Conservation (phyloP, 2,113 vertebrate species). For the Boulengeromyrus knoepffleri region DNA sequence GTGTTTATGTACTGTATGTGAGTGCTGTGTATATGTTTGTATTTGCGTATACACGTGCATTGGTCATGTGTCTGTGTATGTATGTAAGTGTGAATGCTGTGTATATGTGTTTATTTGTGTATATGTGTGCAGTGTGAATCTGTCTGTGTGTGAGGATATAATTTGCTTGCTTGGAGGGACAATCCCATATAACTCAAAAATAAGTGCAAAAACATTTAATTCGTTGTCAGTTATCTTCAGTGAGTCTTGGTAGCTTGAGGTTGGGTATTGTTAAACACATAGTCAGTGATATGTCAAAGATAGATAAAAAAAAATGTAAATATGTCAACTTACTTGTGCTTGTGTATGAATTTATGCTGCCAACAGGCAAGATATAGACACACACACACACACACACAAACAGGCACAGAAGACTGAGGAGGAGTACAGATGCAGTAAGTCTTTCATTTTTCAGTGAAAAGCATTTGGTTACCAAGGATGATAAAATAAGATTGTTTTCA, state of each 20-base stretch:
- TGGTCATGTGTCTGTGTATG: no score
- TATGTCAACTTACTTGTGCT: not conserved
- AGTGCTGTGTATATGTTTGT: not conserved
- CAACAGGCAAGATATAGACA: not conserved
- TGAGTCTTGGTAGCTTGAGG: not conserved
- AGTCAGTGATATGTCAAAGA: not conserved
- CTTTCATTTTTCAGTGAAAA: not conserved
- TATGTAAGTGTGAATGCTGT: not conserved
- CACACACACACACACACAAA: not conserved
- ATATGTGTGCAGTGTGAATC: not conserved
- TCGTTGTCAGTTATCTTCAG: not conserved
- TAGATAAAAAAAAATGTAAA: not conserved
- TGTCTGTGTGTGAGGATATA: not conserved
- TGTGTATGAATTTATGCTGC: not conserved
- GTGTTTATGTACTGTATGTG: conserved; percentile 20
- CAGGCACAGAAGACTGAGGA: not conserved
- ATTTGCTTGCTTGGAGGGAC: not conserved
- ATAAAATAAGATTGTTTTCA: no score
- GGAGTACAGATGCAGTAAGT: not conserved
- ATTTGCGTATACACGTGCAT: not conserved
- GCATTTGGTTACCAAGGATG: not conserved
- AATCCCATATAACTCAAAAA: not conserved
- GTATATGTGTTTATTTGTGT: not conserved
- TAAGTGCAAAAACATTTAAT: not conserved
- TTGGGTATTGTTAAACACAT: not conserved